phyloP scores from a whole-genome alignment of 1,140 invertebrate genomes.

The Drosophila mayri region DNA sequence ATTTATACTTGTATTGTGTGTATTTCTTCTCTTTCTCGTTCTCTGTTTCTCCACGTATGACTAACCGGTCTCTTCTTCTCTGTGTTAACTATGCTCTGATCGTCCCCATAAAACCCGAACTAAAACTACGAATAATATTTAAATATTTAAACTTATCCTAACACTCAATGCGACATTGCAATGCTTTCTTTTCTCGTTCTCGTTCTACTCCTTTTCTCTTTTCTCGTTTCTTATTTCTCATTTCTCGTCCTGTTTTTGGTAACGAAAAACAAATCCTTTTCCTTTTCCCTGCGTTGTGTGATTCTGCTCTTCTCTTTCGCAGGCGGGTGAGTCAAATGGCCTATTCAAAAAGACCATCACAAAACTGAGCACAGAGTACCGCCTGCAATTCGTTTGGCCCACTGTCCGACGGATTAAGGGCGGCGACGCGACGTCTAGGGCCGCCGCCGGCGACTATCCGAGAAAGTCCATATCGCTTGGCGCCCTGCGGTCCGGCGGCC shows the following conservation, averaged over 20 bases:
- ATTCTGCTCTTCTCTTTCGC: slow-evolving; percentile 83
- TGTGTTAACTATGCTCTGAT: slow-evolving; percentile 66
- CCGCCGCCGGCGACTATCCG: slow-evolving; percentile 86
- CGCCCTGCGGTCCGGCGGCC: slow-evolving; percentile 91
- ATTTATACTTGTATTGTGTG: slow-evolving; percentile 80
- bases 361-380: slow-evolving; percentile 93
- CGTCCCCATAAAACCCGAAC: slow-evolving; percentile 29
- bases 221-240: slow-evolving; percentile 43
- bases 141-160: slow-evolving; percentile 40
- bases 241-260: slow-evolving; percentile 34
- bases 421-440: slow-evolving; percentile 82
- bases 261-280: slow-evolving; percentile 8
- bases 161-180: slow-evolving; percentile 62
- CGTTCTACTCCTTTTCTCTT: slow-evolving; percentile 28
- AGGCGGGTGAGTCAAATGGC: slow-evolving; percentile 86
- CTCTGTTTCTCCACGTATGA: slow-evolving; percentile 53
- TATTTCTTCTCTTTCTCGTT: slow-evolving; percentile 70
- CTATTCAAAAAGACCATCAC: slow-evolving; percentile 90
- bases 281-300: slow-evolving; percentile 67
- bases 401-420: slow-evolving; percentile 87
- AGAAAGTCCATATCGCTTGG: slow-evolving; percentile 95
- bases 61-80: slow-evolving; percentile 62
- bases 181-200: slow-evolving; percentile 57
- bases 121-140: slow-evolving; percentile 36
- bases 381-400: slow-evolving; percentile 95